phyloP scores from a whole-genome alignment of 2,888 invertebrate genomes.

The Cosmia trapezina region DNA sequence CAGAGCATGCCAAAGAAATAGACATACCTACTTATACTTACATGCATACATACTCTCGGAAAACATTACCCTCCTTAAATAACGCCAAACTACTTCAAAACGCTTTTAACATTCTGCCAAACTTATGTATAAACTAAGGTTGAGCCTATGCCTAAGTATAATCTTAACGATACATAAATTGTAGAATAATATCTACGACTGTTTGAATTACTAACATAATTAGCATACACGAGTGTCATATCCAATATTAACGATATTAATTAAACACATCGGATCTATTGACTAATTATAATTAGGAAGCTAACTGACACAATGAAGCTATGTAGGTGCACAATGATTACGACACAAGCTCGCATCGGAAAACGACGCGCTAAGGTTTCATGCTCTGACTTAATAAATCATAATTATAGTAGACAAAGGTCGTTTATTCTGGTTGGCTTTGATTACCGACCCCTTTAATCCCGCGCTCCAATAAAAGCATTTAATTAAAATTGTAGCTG shows the following conservation, averaged over 20 bases:
- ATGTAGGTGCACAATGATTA: constrained; percentile 14
- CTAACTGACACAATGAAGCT: constrained; percentile 15
- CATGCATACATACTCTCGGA: too few relatives aligned
- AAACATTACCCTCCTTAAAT: too few relatives aligned
- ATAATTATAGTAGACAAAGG: constrained; percentile 85
- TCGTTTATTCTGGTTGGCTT: constrained; percentile 84
- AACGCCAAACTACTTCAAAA: not conserved
- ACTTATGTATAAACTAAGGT: too few relatives aligned
- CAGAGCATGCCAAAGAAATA: too few relatives aligned
- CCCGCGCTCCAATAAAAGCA: constrained; percentile 81
- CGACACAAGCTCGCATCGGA: constrained; percentile 27
- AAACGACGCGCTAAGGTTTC: constrained; percentile 53
- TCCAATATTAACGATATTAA: constrained; percentile 44
- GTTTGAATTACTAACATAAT: constrained; percentile 26
- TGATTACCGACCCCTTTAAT: constrained; percentile 84
- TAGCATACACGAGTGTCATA: constrained; percentile 14
- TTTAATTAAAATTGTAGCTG: constrained; percentile 84
- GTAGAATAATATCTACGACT: constrained; percentile 10
- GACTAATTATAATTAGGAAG: constrained; percentile 38
- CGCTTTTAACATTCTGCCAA: not conserved
- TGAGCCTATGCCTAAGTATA: too few relatives aligned
- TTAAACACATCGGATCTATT: constrained; percentile 26
- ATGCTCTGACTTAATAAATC: constrained; percentile 81
- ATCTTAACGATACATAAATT: not conserved
- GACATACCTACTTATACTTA: too few relatives aligned